Percentiles rank a stretch among this genome's conserved stretches.
These are phyloP conservation scores for Xerus rutilus DNA, from an alignment of 2,797 vertebrate species.

Conservation along the genomic window DNA sequence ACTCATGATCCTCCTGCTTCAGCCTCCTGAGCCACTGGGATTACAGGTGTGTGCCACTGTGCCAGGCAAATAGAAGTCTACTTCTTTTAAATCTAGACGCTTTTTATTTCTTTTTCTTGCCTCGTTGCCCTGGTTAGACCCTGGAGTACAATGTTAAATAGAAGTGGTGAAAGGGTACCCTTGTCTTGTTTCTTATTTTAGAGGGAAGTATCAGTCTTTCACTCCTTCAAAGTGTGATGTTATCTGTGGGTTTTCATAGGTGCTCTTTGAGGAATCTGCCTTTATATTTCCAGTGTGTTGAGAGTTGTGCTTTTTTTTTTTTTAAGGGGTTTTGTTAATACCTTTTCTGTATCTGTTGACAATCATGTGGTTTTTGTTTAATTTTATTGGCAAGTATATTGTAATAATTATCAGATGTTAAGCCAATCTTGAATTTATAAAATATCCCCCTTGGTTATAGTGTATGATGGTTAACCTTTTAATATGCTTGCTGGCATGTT, in stretches of 20 bases:
- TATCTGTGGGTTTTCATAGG: background rate
- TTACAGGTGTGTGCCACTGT: too few species aligned
- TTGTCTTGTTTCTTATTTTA: conserved; percentile 17
- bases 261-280: background rate
- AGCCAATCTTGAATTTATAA: background rate
- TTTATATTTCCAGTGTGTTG: conserved; percentile 23
- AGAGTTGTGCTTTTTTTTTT: background rate
- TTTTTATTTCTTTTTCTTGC: background rate
- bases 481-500: background rate
- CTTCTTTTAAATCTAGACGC: background rate
- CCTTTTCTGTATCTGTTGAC: conserved; percentile 17
- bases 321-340: background rate
- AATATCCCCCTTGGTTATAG: background rate
- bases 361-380: conserved; percentile 19
- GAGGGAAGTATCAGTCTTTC: background rate
- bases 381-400: background rate
- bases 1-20: too few species aligned
- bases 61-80: too few species aligned
- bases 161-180: too few species aligned
- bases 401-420: conserved; percentile 10
- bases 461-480: background rate
- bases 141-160: background rate
- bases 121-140: background rate
- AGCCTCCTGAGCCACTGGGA: too few species aligned
- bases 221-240: background rate